Evolutionary conservation across 2,888 invertebrate species (phyloP), one percentile per base, ranked within the genome.

Genomic region (Oligia fasciuncula): DNA sequence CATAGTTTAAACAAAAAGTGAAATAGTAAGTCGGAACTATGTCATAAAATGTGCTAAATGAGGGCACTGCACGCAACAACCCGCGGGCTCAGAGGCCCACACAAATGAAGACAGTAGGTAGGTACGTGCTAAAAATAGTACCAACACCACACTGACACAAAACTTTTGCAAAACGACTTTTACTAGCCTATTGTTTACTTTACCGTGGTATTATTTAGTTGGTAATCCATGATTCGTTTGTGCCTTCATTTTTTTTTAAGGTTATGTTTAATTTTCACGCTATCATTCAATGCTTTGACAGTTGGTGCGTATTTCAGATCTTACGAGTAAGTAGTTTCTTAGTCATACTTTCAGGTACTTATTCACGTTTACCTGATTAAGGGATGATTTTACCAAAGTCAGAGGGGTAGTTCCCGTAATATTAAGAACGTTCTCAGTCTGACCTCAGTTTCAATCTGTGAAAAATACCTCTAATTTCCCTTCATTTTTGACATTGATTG

Each of bases 1-100:
- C 94, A 94, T 93, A 94, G 94, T 94, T 95, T 94, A 94, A 95
- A 95, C 95, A 96, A 96, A 96, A 96, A 96, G 94, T 95, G 95
- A 95, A 94, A 95, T 95, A 96, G 91, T 94, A 93, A 93, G 91
- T 94, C 95, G 95, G 95, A 95, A 95, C 93, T 93, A 89, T 93
- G 94, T 96, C 96, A 96, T 96, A 96, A 96, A 96, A 95, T 95
- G 94, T 93, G 91, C 90, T 92, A 93, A 95, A 96, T 92, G 95
- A 94, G 94, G 91, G 85, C 91, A 86, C 85, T 89, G 88, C 96
- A 96, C 96, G 96, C 96, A 93, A 95, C 90, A 80, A 73, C 86
- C 83, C 85, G 85, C 88, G 87, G 82, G 76, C 80, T 83, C 76
- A 81, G 83, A 81, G 84, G 80, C 88, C 85, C 85, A 85, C 86